Base-by-base conservation (phyloP, 2,113 vertebrate species). In the Tiliqua scincoides region DNA sequence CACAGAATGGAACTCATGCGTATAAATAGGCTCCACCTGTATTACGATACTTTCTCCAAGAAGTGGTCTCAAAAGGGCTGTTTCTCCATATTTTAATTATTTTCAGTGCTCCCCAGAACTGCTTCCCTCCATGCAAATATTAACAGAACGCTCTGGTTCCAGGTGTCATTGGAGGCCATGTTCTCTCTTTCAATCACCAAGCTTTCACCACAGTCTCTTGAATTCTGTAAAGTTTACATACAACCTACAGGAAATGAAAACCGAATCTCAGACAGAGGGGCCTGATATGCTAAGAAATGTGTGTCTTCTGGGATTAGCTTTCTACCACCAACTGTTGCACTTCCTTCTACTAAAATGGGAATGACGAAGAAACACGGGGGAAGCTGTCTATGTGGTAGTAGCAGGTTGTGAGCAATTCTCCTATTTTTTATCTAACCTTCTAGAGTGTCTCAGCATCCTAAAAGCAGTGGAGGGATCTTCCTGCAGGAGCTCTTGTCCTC, bases 181-280 rank as follows among this genome's bases (percentile, higher is more conserved):
- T 21, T 62, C 17, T n/a, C 82, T 35, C 12, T 83, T 83, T 40
- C 37, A 6, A 78, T 78, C 37, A 17, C n/a, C 59, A 25, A 43
- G 43, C 59, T 43, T 82, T 57, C 54, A 25, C 11, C 25, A 17
- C 48, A n/a, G 35, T 25, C 48, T 83, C 37, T 83, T 73, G 57
- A 83, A 73, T 62, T 18, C 59, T 62, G 71, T 61, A 83, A 83
- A 40, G 27, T 43, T 73, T 83, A 40, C 35, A 74, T 83, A 40
- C 35, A 74, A 43, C 17, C 5, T 62, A 35, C 18, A 48, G 61
- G 37, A n/a, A 83, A 70, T 48, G 57, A 48, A 83, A 83, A 83
- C 73, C 35, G 59, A 83, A 23, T 27, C 27, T 73, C 27, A 43
- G 35, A 18, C 57, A 25, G 57, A 35, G 76, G 57, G 32, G 37